A percentile compares a stretch with the other conserved stretches of the same genome.
Evolutionary conservation across 2,113 vertebrate genomes (phyloP).

Genomic region (Pygathrix nemaeus): DNA sequence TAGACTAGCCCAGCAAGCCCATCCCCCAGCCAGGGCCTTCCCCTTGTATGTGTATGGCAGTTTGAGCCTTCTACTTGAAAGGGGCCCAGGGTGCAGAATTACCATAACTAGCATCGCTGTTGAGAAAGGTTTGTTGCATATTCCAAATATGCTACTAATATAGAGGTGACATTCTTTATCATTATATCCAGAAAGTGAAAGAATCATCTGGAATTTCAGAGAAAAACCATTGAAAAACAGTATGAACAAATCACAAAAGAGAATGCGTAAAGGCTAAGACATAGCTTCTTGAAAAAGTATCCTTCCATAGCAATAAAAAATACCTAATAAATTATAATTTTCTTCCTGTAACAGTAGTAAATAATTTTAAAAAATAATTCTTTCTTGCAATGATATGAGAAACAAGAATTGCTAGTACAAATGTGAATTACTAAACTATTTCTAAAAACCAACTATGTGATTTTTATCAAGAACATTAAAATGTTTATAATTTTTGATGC

Average conservation of each 20-base stretch:
- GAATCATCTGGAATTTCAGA: not conserved
- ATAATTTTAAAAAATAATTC: not conserved
- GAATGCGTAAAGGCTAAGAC: not conserved
- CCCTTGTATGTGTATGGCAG: not conserved
- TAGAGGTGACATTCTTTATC: not conserved
- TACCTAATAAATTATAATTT: not conserved
- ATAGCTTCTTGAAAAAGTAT: not conserved
- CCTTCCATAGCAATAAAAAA: not conserved
- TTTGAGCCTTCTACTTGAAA: not conserved
- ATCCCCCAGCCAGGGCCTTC: not conserved
- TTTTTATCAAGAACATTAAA: slow-evolving; percentile 25
- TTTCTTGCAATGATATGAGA: not conserved
- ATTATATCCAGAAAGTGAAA: not conserved
- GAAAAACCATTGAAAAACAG: not conserved
- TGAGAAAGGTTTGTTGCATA: not conserved
- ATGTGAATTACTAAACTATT: not conserved
- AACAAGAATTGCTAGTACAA: not conserved
- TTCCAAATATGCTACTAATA: not conserved
- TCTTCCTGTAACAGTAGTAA: not conserved
- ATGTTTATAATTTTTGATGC: not conserved
- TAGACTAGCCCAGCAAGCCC: not conserved
- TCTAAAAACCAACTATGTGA: not conserved
- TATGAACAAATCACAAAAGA: not conserved
- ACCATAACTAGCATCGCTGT: not conserved
- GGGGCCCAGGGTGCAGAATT: not conserved